Percentiles rank a stretch among this genome's conserved stretches.
Conservation (phyloP, 64 coral and sea anemone genomes). For the Montipora efflorescens region DNA sequence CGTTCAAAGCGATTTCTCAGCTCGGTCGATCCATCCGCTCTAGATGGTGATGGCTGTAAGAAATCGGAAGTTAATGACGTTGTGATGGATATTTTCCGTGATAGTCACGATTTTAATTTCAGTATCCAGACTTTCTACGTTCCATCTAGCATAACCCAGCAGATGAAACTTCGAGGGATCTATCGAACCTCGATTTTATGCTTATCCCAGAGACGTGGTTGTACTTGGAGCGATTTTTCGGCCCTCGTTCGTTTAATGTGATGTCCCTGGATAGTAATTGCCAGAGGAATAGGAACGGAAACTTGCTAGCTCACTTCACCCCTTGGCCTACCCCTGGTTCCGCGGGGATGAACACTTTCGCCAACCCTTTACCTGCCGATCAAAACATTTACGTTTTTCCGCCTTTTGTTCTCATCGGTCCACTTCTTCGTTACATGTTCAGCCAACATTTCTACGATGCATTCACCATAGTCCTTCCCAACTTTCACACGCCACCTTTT, state of each 20-base stretch:
- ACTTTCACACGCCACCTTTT: conserved; percentile 31
- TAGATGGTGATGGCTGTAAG: conserved; percentile 46
- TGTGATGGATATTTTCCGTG: conserved; percentile 33
- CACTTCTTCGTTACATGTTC: neutral
- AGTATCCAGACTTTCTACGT: conserved; percentile 44
- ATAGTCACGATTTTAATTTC: conserved; percentile 48
- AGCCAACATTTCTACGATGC: conserved; percentile 22
- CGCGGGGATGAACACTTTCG: conserved; percentile 36
- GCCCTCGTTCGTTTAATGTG: conserved; percentile 52
- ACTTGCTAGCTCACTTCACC: conserved; percentile 33
- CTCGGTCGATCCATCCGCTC: neutral
- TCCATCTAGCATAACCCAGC: conserved; percentile 38
- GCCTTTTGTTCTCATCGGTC: conserved; percentile 13
- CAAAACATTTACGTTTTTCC: neutral
- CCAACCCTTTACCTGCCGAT: neutral
- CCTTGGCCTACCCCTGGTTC: conserved; percentile 24
- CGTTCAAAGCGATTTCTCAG: conserved; percentile 42
- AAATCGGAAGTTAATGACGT: conserved; percentile 43
- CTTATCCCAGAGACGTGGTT: conserved; percentile 25
- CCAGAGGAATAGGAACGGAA: conserved; percentile 14
- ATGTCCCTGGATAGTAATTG: conserved; percentile 64
- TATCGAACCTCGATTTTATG: conserved; percentile 39
- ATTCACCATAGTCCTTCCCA: conserved; percentile 4
- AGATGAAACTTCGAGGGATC: conserved; percentile 11
- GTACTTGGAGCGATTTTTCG: conserved; percentile 12